Base-by-base conservation (phyloP, 2,113 vertebrate genomes). In the Sylvietta virens region DNA sequence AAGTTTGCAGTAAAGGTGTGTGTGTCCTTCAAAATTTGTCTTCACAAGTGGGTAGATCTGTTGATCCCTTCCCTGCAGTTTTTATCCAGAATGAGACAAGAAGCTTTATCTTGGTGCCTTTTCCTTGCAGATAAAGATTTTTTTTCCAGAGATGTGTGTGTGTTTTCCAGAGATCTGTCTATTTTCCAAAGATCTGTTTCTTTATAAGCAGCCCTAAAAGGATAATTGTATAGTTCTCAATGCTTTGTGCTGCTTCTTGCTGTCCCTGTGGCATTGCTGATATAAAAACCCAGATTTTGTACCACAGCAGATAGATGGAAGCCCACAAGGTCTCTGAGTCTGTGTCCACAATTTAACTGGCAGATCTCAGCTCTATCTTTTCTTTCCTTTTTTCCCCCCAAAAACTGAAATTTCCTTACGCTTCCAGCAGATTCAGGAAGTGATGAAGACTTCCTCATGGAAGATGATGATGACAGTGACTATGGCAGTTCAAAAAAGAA, bases 381-480 rank as follows among this genome's bases (percentile, higher is more conserved):
- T 57, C 23, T 39, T 83, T 53, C 19, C 12, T 65, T 70, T 61
- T 45, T 31, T n/a, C 7, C 11, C 13, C 1, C 30, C 35, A 58
- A 92, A 91, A 83, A 28, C 77, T 94, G 28, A 83, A 37, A 62
- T 96, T 82, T 45, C 60, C 39, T 70, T 95, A 3, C 87, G 93
- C 45, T 95, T 98, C 97, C 98, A 97, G 99, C 99, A 91, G 99
- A 99, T 98, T 99, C 99, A 23, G 99, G 99, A 95, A 99, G 99
- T 0, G 99, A 99, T 60, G 99, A 99, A 89, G 99, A 99, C 94
- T 99, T 99, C 97, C 99, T 99, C 97, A 98, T 99, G 97, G 99
- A 99, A 97, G 99, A 99, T n/a, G 99, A 99, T 82, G 99, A 99
- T 91, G 99, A 99, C 95, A 99, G 99, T 86, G 99, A 99, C 97